Percentiles rank a stretch among this genome's conserved stretches.
Conservation (phyloP, 2,797 vertebrate genomes). For the Channallabes apus region DNA sequence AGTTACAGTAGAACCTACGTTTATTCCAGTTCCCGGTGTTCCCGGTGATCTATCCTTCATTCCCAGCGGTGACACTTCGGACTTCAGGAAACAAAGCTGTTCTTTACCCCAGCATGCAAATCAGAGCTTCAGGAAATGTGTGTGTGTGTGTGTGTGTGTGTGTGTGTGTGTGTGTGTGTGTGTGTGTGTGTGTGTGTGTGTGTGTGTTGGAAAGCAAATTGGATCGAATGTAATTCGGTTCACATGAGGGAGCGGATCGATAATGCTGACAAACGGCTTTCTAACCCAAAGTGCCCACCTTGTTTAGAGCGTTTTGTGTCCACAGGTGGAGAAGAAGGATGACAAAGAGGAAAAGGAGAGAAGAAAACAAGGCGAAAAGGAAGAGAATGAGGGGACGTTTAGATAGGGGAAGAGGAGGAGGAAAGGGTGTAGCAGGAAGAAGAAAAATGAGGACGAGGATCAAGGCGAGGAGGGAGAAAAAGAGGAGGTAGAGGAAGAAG, state of each 20-base stretch:
- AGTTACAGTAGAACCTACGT: neutral
- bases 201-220: conserved; percentile 75
- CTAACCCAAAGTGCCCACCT: conserved; percentile 62
- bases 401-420: neutral
- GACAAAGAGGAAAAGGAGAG: no score
- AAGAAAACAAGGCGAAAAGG: neutral
- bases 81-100: neutral
- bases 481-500: neutral
- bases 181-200: conserved; percentile 52
- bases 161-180: conserved; percentile 6
- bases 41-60: neutral
- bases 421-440: neutral
- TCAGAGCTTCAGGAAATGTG: neutral
- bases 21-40: conserved; percentile 9
- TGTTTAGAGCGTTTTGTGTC: conserved; percentile 40
- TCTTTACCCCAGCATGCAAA: conserved; percentile 36
- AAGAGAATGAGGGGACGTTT: neutral
- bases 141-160: neutral
- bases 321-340: conserved; percentile 5
- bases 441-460: neutral
- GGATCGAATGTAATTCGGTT: conserved; percentile 80
- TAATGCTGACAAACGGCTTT: conserved; percentile 77
- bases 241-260: conserved; percentile 73
- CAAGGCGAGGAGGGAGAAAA: neutral
- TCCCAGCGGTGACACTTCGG: conserved; percentile 18